phyloP scores from a whole-genome alignment of 1,140 invertebrate genomes.

The Zeugodacus cucurbitae region DNA sequence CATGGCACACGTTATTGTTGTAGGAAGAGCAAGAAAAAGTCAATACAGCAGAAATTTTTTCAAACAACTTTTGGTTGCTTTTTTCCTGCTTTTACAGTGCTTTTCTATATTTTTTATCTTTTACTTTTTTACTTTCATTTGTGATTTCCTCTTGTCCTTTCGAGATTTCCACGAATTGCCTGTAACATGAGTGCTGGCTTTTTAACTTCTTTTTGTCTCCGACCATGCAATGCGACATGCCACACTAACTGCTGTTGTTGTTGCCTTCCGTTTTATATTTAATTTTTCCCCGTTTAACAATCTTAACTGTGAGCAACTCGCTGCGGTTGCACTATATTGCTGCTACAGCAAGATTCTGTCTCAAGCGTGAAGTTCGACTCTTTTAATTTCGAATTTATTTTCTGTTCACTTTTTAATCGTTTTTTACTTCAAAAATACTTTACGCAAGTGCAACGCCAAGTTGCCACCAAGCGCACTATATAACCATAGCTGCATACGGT shows the following conservation, averaged over 20 bases:
- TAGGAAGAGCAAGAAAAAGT: too few species aligned
- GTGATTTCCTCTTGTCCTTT: not conserved
- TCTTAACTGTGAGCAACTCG: not conserved
- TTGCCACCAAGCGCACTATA: not conserved
- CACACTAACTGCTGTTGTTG: not conserved
- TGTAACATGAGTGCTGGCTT: not conserved
- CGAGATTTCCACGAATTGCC: constrained; percentile 40
- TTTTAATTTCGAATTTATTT: constrained; percentile 29
- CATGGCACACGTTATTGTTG: not conserved
- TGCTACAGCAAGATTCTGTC: not conserved
- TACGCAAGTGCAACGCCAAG: not conserved
- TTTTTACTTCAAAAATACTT: not conserved
- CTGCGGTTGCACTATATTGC: not conserved
- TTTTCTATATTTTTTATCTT: not conserved
- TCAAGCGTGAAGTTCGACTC: not conserved
- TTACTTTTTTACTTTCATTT: not conserved
- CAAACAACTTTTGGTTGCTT: not conserved
- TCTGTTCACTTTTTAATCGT: not conserved
- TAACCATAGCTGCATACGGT: not conserved
- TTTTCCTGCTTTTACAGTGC: not conserved
- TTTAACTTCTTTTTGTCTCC: too few species aligned
- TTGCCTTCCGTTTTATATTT: too few species aligned
- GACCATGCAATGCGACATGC: not conserved
- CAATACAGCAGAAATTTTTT: not conserved
- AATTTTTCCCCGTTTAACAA: not conserved